Evolutionary conservation across 2,113 vertebrate species (phyloP), one percentile per base, ranked within the genome.

Genomic region (Colinus virginianus): DNA sequence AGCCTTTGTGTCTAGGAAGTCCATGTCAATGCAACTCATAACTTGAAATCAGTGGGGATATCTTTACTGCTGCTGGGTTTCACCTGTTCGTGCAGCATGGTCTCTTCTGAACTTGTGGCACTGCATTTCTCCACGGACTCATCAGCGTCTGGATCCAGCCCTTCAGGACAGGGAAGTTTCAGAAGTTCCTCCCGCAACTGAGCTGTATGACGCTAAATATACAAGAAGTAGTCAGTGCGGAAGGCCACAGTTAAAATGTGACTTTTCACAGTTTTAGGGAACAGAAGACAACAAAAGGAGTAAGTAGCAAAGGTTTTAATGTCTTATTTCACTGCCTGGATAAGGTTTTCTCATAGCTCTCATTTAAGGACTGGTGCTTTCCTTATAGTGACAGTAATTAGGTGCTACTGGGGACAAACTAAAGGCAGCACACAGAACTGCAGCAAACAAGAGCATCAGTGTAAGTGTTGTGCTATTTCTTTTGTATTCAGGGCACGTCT

Each of bases 171-270:
- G 90, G 98, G 98, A 75, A 99, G 98, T 96, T 99, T 99, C 8
- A 99, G 97, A 30, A 99, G 98, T 90, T 99, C 99, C 97, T 99
- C 99, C 76, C 99, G 97, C 90, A 99, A 93, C 97, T 99, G 99
- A 85, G 99, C 99, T 4, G 99, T 99, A 78, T 99, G 99, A 94
- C 99, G 98, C 99, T 99, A 97, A 9, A 77, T 7, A 74, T 1
- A 76, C n/a, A 87, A 46, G 61, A 36, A 75, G 4, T 46, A 66
- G 34, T 62, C 62, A 84, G 86, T 0, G 2, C 34, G n/a, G 43
- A 80, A 76, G 76, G 62, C 7, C 17, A 20, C 0, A 28, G 63
- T 34, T 76, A 72, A 62, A 87, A 59, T 10, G 15, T 6, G 1
- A 43, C 59, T 94, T 62, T 53, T 58, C 45, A 38, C 34, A 55